Percentiles rank a stretch among this genome's conserved stretches.
These are phyloP conservation scores for Drosophila bipectinata DNA, from an alignment of 1,140 invertebrate species.

Conservation along the genomic window DNA sequence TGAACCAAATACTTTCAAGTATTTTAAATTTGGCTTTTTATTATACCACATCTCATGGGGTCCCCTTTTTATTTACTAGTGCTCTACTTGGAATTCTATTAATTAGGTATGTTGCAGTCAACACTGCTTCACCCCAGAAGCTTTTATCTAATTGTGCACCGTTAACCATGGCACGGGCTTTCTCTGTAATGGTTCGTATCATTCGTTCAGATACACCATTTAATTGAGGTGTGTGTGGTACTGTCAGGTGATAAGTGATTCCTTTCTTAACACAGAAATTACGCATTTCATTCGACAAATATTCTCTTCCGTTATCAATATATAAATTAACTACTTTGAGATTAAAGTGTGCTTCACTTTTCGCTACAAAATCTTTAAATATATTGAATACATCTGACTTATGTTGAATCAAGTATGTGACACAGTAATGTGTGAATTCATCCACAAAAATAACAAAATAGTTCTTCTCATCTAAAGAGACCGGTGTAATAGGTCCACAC, in stretches of 20 bases:
- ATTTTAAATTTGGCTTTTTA: slow-evolving; percentile 7
- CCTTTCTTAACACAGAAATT: neutral
- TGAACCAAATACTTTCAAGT: slow-evolving; percentile 16
- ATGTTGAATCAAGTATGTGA: slow-evolving; percentile 25
- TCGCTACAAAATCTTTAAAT: slow-evolving; percentile 59
- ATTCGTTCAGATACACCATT: slow-evolving; percentile 1
- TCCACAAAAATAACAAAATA: slow-evolving; percentile 3
- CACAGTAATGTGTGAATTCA: slow-evolving; percentile 8
- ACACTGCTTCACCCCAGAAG: slow-evolving; percentile 13
- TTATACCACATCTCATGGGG: slow-evolving; percentile 12
- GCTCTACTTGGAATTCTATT: slow-evolving; percentile 18
- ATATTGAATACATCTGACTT: slow-evolving; percentile 29
- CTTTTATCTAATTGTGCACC: slow-evolving; percentile 13
- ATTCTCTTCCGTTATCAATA: too few relatives aligned
- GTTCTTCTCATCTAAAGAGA: neutral
- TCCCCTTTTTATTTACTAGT: neutral
- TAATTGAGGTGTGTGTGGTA: neutral
- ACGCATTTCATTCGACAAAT: too few relatives aligned
- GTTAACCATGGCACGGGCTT: neutral
- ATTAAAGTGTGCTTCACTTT: slow-evolving; percentile 4
- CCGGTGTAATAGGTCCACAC: neutral
- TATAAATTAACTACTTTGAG: neutral
- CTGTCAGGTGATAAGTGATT: slow-evolving; percentile 4
- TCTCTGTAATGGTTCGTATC: slow-evolving; percentile 3
- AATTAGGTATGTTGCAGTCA: slow-evolving; percentile 14